Conservation (phyloP, 2,888 invertebrate genomes). For the Platypus cylindrus region DNA sequence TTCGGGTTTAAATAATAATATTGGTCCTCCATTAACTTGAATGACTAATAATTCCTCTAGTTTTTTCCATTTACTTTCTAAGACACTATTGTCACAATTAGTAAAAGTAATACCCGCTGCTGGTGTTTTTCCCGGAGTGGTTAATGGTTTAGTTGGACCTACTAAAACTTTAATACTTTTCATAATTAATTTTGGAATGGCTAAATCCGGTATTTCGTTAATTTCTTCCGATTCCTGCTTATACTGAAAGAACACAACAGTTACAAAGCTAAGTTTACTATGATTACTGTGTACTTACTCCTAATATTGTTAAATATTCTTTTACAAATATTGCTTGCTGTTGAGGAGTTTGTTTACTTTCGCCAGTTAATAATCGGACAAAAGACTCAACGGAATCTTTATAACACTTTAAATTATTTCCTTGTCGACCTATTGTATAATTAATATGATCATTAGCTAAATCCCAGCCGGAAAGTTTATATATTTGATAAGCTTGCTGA, state of each 20-base stretch:
- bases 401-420: conserved; percentile 62
- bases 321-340: conserved; percentile 73
- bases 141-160: conserved; percentile 45
- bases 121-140: conserved; percentile 42
- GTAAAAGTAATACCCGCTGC: conserved; percentile 40
- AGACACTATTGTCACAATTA: conserved; percentile 23
- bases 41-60: conserved; percentile 67
- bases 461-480: conserved; percentile 67
- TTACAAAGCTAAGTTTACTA: not conserved
- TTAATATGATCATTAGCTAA: conserved; percentile 92
- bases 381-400: conserved; percentile 63
- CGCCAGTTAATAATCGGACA: conserved; percentile 59
- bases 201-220: conserved; percentile 40
- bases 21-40: conserved; percentile 52
- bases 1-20: conserved; percentile 68
- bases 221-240: conserved; percentile 35
- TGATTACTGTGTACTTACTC: too few species aligned
- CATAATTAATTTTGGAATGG: conserved; percentile 60
- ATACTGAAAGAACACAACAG: conserved; percentile 20
- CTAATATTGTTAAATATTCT: conserved; percentile 76
- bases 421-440: conserved; percentile 85
- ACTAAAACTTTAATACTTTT: conserved; percentile 58
- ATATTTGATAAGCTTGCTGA: conserved; percentile 75
- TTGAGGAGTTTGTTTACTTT: conserved; percentile 54
- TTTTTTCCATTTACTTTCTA: conserved; percentile 47